Base-by-base conservation (phyloP, 2,113 vertebrate genomes). In the Perccottus glenii region DNA sequence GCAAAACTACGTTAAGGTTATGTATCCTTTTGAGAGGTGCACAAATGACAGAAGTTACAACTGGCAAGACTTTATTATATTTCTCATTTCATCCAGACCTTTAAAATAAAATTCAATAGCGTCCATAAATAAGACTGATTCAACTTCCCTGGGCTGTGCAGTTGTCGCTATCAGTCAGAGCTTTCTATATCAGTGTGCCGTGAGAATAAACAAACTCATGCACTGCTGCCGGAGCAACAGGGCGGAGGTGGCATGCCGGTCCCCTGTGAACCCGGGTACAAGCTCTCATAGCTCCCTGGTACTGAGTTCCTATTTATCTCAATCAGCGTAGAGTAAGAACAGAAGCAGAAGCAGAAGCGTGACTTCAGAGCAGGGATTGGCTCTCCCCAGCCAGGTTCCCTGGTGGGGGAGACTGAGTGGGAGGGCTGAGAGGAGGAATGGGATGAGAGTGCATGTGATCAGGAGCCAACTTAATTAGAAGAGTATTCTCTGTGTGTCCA, bases 401-500 rank as follows among this genome's bases (percentile, higher is more conserved):
- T 6, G 15, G 70, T 77, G 69, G 64, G 35, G 40, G 52, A 68
- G 35, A 60, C 12, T 4, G 56, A 62, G 65, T 40, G 47, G 57
- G 72, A 32, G 56, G 52, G 47, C 48, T 47, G 2, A 12, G 48
- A 46, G 35, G 63, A 50, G 75, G 71, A 75, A 78, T 56, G 62
- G 80, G 62, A 80, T 72, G 64, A 73, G 64, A 70, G 73, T 69
- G 72, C 75, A 75, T 82, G 77, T 67, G 82, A 78, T 76, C 53
- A 32, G 35, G 65, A 82, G 76, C 84, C 73, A 82, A 79, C 58
- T 83, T 85, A 89, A 93, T 92, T 87, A 92, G 64, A 89, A 64
- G 73, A 75, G 81, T 86, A 88, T 85, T 89, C 64, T 58, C 80
- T 82, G 81, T 4, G 64, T 63, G 77, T 70, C 61, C 19, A 27